A percentile compares a stretch with the other conserved stretches of the same genome.
Conservation (phyloP, 2,888 invertebrate species). For the Imbricaverruca yamaguchii region DNA sequence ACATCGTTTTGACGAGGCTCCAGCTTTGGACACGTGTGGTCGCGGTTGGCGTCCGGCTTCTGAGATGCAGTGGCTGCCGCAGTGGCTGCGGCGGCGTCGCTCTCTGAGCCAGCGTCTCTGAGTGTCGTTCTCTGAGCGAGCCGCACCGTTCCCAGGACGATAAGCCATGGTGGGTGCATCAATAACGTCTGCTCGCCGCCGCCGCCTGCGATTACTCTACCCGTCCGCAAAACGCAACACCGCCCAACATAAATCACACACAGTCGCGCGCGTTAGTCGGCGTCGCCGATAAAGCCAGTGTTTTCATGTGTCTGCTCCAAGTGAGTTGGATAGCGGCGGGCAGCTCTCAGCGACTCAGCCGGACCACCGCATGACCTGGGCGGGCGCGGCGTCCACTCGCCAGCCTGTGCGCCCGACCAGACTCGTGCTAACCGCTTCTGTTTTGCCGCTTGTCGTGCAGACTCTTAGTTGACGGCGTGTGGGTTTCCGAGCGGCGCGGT, state of each 20-base stretch:
- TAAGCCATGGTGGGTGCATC: constrained; percentile 16
- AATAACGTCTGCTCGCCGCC: not conserved
- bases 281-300: not conserved
- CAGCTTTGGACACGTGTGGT: not conserved
- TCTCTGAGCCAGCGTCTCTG: not conserved
- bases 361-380: not conserved
- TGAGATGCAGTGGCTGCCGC: not conserved
- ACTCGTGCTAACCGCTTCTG: not conserved
- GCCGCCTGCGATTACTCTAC: too few relatives aligned
- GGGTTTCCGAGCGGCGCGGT: too few relatives aligned
- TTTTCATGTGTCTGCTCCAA: not conserved
- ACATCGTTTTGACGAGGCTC: not conserved
- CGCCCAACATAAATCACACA: not conserved
- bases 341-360: too few relatives aligned
- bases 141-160: not conserved
- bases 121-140: not conserved
- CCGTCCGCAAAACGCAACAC: not conserved
- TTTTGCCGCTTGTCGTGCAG: not conserved
- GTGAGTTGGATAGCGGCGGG: not conserved
- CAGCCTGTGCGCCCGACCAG: not conserved
- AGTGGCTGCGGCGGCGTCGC: constrained; percentile 1
- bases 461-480: too few relatives aligned
- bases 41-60: not conserved
- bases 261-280: not conserved
- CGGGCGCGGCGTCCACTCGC: not conserved